Evolutionary conservation across 2,888 invertebrate species (phyloP), one percentile per base, ranked within the genome.

Genomic region (Pristionchus maxplancki): DNA sequence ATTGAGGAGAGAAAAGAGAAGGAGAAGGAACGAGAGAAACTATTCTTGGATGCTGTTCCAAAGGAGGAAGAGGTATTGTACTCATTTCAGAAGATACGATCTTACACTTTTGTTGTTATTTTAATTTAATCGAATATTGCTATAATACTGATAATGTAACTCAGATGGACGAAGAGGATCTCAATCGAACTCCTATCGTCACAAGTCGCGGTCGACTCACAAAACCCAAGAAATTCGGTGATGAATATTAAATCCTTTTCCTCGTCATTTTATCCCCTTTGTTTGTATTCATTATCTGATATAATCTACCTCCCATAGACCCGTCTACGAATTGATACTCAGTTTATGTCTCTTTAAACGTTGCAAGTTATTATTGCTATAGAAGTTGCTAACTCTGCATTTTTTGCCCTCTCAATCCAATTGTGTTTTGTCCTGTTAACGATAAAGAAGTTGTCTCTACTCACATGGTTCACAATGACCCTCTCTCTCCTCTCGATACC

Each of bases 181-280:
- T 64, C 1, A 31, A 24, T 71, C 86, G 86, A 24, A n/a, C 67
- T 48, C 71, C 86, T 11, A 71, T 87, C 9, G 50, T 50, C 8
- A 87, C 86, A 28, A 87, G 86, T 50, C 34, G 86, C 6, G 86
- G 86, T 6, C 44, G 86, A 71, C 48, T 87, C 34, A 71, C 48
- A 4, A 87, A 87, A 34, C 86, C 86, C 31, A 87, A 87, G 71
- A 37, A 24, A 13, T 50, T 87, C 31, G 86, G 67, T 50, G 71
- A 87, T 37, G 48, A 71, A 28, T 87, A 87, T 37, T 85, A 37
- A 64, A 31, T 53, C 34, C 3, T 40, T 31, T 24, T 82, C 8
- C 34, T 34, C 53, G 20, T 40, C 31, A 20, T 48, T 24, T n/a
- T 28, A 6, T 48, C 28, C 50, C 34, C 71, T 64, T 20, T 58